Base-by-base conservation (phyloP, 1,140 invertebrate genomes). In the Phortica variegata region DNA sequence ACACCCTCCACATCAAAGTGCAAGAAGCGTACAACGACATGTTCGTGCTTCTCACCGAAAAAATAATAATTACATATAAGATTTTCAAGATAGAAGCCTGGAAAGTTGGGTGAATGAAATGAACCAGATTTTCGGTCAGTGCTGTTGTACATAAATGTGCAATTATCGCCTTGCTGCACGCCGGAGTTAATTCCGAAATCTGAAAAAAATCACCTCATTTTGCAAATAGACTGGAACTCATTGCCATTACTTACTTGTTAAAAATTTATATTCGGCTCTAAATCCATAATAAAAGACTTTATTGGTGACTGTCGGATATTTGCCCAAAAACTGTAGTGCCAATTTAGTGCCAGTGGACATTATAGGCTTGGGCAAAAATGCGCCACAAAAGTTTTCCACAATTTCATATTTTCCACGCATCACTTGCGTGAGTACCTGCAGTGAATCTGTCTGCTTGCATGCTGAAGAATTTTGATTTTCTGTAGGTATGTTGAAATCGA, bases 61-160 rank as follows among this genome's bases (percentile, higher is more conserved):
- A 97, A 97, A 74, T 93, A 91, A 75, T 95, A 97, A 79, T 96
- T 89, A 72, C 94, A 97, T 71, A 94, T 91, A 0, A 93, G 92
- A 72, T 95, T 87, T 50, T 92, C 80, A 0, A 93, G 91, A 79
- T 97, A 97, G 20, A 85, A 84, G 6, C 95, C 95, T 0, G 93
- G 94, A 69, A 89, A 95, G 78, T 97, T 97, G 1, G 94, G 93
- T 5, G 90, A 93, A 37, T 87, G 85, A 70, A 97, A 92, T 15
- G 87, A 87, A 10, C 94, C 94, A 62, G 85, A 89, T 51, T 80
- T 80, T 6, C 84, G 82, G 56, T 86, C 84, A 47, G 84, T 87
- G 76, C 91, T 93, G 76, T 89, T 88, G 77, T 85, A 91, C 32
- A 84, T 83, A 65, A 93, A 91, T 43, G 86, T 87, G 77, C 89